Conservation (phyloP, 1,140 invertebrate genomes). For the Sycophaga agraensis region DNA sequence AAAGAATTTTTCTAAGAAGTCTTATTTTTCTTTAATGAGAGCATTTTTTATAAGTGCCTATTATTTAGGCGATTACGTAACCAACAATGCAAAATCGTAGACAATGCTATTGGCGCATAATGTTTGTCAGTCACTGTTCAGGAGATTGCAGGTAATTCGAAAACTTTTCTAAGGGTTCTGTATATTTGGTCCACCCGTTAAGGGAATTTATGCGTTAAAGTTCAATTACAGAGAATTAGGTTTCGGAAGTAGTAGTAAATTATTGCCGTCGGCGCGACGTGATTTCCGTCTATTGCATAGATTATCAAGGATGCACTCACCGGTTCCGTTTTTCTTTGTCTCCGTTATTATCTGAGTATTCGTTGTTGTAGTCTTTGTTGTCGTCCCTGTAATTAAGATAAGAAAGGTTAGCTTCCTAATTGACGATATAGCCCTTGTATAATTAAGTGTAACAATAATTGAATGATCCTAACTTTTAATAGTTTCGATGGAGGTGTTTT, state of each 20-base stretch:
- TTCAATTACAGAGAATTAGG: no score
- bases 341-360: slow-evolving; percentile 42
- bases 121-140: no score
- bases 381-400: slow-evolving; percentile 43
- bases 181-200: no score
- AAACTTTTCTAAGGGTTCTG: no score
- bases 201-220: no score
- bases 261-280: no score
- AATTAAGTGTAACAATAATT: slow-evolving; percentile 7
- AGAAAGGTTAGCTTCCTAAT: not conserved
- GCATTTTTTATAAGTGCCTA: not conserved
- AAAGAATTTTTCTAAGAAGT: slow-evolving; percentile 31
- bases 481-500: slow-evolving; percentile 51
- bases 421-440: not conserved
- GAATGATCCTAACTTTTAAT: slow-evolving; percentile 47
- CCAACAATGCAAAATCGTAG: slow-evolving; percentile 5
- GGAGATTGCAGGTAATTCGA: no score
- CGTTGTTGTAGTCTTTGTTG: slow-evolving; percentile 48
- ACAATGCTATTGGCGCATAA: not conserved
- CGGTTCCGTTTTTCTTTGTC: slow-evolving; percentile 47
- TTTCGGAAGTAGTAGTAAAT: no score
- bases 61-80: slow-evolving; percentile 1
- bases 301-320: slow-evolving; percentile 37
- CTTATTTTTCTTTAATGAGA: not conserved
- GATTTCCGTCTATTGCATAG: not conserved